phyloP scores from a whole-genome alignment of 2,113 vertebrate genomes.

The Puntigrus tetrazona region DNA sequence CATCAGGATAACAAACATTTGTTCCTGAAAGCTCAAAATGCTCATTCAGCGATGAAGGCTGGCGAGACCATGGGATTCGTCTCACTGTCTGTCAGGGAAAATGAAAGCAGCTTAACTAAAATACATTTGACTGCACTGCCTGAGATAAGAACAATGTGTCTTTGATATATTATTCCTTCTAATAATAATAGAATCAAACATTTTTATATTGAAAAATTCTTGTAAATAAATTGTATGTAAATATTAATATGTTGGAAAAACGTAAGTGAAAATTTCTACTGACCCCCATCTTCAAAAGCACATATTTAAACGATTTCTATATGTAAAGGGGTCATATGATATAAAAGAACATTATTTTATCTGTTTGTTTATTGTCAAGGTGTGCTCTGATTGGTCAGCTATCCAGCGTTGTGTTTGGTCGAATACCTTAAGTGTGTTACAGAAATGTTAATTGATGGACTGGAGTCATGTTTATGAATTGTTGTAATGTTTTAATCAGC shows the following conservation, averaged over 20 bases:
- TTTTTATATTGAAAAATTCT: background rate
- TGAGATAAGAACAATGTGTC: background rate
- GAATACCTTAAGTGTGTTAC: too few relatives aligned
- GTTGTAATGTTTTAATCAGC: too few relatives aligned
- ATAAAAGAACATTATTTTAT: too few relatives aligned
- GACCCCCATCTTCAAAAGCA: background rate
- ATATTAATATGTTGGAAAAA: background rate
- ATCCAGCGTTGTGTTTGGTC: too few relatives aligned
- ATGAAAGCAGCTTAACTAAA: background rate
- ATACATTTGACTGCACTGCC: background rate
- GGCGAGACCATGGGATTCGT: background rate
- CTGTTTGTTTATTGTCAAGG: too few relatives aligned
- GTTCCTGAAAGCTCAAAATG: conserved; percentile 6
- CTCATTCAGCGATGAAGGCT: background rate
- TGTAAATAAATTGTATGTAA: background rate
- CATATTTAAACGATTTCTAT: too few relatives aligned
- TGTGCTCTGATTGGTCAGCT: too few relatives aligned
- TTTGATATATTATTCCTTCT: background rate
- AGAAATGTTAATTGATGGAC: background rate
- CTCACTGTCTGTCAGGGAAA: background rate
- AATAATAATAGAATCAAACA: background rate
- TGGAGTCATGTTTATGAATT: background rate
- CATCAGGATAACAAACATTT: conserved; percentile 8
- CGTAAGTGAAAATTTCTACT: background rate
- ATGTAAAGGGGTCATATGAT: too few relatives aligned